Percentiles rank a stretch among this genome's conserved stretches.
Evolutionary conservation across 2,888 invertebrate species (phyloP).

Genomic region (Melipona beecheii): DNA sequence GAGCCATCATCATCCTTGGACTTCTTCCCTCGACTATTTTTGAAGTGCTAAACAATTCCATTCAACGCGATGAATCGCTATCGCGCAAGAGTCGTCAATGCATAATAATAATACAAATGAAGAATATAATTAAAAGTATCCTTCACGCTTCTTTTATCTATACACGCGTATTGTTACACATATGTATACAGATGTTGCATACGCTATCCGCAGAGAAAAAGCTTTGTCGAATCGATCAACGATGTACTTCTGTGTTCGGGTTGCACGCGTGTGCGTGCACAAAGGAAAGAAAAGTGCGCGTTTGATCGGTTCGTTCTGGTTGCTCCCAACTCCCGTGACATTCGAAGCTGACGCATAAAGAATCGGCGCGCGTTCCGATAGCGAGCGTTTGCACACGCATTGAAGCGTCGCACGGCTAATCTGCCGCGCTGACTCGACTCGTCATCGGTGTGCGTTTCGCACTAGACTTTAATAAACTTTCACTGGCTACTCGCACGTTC

Average conservation of each 20-base stretch:
- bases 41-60: conserved; percentile 45
- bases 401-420: conserved; percentile 52
- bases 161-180: no score
- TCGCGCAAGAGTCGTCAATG: conserved; percentile 12
- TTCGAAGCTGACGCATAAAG: conserved; percentile 49
- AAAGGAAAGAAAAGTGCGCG: neutral
- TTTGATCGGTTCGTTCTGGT: conserved; percentile 37
- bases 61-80: conserved; percentile 27
- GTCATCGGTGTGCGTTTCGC: conserved; percentile 42
- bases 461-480: conserved; percentile 60
- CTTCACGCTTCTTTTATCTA: neutral
- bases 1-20: conserved; percentile 61
- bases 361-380: conserved; percentile 54
- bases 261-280: neutral
- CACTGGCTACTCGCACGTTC: conserved; percentile 50
- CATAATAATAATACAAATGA: neutral
- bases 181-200: neutral
- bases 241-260: neutral
- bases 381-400: conserved; percentile 59
- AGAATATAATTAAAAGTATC: conserved; percentile 12
- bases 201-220: neutral
- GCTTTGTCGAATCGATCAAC: no score
- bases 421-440: conserved; percentile 18
- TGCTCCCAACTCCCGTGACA: conserved; percentile 37
- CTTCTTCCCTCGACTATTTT: conserved; percentile 62